phyloP scores from a whole-genome alignment of 2,888 invertebrate species.

The Nephrocerus scutellatus region DNA sequence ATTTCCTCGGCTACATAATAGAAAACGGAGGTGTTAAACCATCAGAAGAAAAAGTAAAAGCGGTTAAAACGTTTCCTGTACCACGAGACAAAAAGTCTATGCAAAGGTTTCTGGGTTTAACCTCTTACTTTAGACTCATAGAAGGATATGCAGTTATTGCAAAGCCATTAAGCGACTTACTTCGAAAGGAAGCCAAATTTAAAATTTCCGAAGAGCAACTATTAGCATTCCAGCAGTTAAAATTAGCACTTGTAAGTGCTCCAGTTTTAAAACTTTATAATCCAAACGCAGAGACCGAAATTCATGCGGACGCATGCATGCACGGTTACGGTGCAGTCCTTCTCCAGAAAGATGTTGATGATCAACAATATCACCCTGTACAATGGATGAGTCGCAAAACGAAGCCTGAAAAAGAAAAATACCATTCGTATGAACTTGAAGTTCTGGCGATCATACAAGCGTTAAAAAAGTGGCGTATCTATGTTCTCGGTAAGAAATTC shows the following conservation, averaged over 20 bases:
- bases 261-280: slow-evolving; percentile 19
- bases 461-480: slow-evolving; percentile 26
- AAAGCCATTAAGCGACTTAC: slow-evolving; percentile 31
- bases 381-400: slow-evolving; percentile 22
- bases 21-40: slow-evolving; percentile 9
- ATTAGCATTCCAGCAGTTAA: slow-evolving; percentile 15
- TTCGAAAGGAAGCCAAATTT: slow-evolving; percentile 16
- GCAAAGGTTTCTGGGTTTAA: slow-evolving; percentile 16
- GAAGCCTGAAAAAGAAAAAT: slow-evolving; percentile 14
- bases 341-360: slow-evolving; percentile 16
- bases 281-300: slow-evolving; percentile 15
- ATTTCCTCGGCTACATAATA: slow-evolving; percentile 7
- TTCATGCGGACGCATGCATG: slow-evolving; percentile 22
- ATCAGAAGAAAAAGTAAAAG: slow-evolving; percentile 12
- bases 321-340: slow-evolving; percentile 20
- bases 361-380: slow-evolving; percentile 13
- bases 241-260: slow-evolving; percentile 8
- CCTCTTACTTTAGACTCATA: slow-evolving; percentile 17
- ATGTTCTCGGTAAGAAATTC: slow-evolving; percentile 29
- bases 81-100: slow-evolving; percentile 9
- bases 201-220: slow-evolving; percentile 9
- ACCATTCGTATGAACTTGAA: slow-evolving; percentile 25
- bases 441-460: slow-evolving; percentile 18
- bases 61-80: slow-evolving; percentile 11
- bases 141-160: slow-evolving; percentile 27